Base-by-base conservation (phyloP, 2,113 vertebrate species). In the Hipposideros armiger region DNA sequence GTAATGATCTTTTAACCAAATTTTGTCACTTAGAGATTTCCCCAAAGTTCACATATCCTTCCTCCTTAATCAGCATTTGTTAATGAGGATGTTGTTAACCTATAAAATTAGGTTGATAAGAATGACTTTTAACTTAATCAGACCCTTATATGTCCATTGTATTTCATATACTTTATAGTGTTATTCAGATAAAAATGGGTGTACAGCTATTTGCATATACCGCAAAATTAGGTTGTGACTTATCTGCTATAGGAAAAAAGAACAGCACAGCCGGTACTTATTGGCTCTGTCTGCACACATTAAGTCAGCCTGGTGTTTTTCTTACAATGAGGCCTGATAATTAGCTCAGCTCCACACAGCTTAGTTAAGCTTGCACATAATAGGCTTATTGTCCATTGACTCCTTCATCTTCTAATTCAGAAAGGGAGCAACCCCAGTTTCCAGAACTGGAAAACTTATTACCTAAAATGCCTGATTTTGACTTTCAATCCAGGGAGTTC, bases 161-260 rank as follows among this genome's bases (percentile, higher is more conserved):
- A 82, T 90, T 95, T 95, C 60, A 42, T 74, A 87, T 30, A 81
- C 19, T 85, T 94, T 81, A 28, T 67, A 47, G 28, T 60, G 20
- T 52, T 91, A 77, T 66, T 93, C 13, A 52, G 28, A 58, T 86
- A 87, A 92, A 42, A 85, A 42, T 58, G 47, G 30, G 6, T 72
- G 4, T 32, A 20, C 40, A 52, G 20, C 70, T 78, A 70, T n/a
- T 87, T 92, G 17, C 70, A 90, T 66, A 60, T 54, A 77, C 26
- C 16, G 45, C 16, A 93, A 77, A 95, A 96, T 92, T 94, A 87
- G 50, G 69, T 84, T 78, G 69, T 90, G 42, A 76, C 24, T 95
- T 95, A 72, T 73, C 40, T 77, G 32, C 24, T 62, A 5, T 94
- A 85, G 83, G 92, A 94, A 85, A 92, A 92, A 90, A 80, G 11